A percentile compares a stretch with the other conserved stretches of the same genome.
Conservation (phyloP, 2,113 vertebrate species). For the Strix uralensis region DNA sequence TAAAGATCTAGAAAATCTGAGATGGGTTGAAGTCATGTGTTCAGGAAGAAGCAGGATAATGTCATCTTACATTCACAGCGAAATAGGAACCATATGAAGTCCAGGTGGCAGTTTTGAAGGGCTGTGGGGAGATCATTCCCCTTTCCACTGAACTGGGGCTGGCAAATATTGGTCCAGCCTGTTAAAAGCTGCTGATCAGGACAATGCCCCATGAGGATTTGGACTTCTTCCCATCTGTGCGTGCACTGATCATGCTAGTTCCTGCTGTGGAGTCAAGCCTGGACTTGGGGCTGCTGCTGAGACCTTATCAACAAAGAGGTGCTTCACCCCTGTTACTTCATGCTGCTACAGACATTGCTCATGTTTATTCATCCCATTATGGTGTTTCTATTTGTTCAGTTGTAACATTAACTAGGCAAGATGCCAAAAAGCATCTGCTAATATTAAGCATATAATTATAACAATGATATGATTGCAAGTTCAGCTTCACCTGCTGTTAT, state of each 20-base stretch:
- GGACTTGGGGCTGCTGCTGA: neutral
- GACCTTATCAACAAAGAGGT: neutral
- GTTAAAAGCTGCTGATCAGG: neutral
- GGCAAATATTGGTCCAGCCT: neutral
- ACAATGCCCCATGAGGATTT: neutral
- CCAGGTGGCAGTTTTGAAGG: neutral
- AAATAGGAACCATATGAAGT: accelerated
- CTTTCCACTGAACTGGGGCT: neutral
- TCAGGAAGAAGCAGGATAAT: neutral
- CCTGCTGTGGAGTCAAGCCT: neutral
- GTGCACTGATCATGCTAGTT: neutral
- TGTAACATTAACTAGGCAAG: neutral
- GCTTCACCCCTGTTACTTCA: neutral
- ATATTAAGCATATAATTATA: neutral
- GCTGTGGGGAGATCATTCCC: neutral
- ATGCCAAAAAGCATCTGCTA: neutral
- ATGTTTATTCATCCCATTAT: neutral
- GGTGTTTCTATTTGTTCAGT: neutral
- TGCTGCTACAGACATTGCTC: neutral
- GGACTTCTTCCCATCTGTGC: neutral
- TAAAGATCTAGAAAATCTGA: neutral
- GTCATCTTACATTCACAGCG: neutral
- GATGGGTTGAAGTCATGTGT: neutral
- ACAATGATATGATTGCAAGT: neutral
- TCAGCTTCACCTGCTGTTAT: neutral